Base-by-base conservation (phyloP, 2,888 invertebrate species). In the Scelioninae gen. 1 region DNA sequence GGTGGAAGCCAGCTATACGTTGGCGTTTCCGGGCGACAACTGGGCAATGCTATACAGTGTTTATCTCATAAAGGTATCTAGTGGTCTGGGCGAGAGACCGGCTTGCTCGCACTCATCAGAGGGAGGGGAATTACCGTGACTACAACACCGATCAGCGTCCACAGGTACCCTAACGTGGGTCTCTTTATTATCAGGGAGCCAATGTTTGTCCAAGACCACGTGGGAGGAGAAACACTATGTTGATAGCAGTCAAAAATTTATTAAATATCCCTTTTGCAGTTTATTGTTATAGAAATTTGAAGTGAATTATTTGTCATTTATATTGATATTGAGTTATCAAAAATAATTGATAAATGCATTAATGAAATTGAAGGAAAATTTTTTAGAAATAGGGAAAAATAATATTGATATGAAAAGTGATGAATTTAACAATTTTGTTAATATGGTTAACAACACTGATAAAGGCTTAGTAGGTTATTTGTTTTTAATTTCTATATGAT, bases 1-100 rank as follows among this genome's bases (percentile, higher is more conserved):
- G 79, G 78, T 74, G 65, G 76, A 76, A 65, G 72, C 69, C 80
- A 80, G 77, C 83, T 86, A 86, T 78, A 87, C 85, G 87, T 85
- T 82, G 75, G 85, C 84, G 88, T 87, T 88, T 84, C 86, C 87
- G 85, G 82, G 55, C 87, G 86, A 87, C 88, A 87, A 88, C 88
- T 88, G 88, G 85, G 84, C 85, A 86, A 82, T 85, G 71, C 85
- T 86, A 86, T 86, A 86, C 85, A 85, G 84, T 84, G 74, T 82
- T 86, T 86, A 87, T 87, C 87, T 87, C 86, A 84, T 86, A 86
- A 86, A 88, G 84, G 83, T 86, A 85, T 87, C 87, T 87, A 84
- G 32, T 68, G 77, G 74, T 75, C 76, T 71, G 71, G 75, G 60
- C 79, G 79, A 83, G 83, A 79, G 75, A 49, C 82, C 68, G 74